Base-by-base conservation (phyloP, 92 coral and sea anemone species). In the Nematostella vectensis region DNA sequence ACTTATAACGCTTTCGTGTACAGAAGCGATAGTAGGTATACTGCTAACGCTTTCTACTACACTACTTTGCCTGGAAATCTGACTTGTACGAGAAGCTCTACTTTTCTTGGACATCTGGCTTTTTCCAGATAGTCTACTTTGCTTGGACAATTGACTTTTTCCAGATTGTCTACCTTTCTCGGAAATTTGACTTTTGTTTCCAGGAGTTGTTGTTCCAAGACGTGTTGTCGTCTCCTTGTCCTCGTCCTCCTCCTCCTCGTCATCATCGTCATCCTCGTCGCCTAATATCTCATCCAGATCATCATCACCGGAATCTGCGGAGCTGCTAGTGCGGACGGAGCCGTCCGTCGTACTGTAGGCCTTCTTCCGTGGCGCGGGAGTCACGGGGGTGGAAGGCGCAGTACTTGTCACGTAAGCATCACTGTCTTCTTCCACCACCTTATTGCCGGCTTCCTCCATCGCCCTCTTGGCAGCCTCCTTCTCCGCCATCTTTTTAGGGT, bases 21-120 rank as follows among this genome's bases (percentile, higher is more conserved):
- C 50, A 28, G 81, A 61, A 31, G 61, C 77, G 29, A 55, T 48
- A 2, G 77, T 71, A 2, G 71, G 77, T 12, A 71, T 71, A 23
- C 77, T 71, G 55, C 77, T 71, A 0, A 38, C 40, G 19, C 77
- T 71, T 12, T 62, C 77, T 21, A 62, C 62, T 25, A 71, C 22
- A 55, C 77, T 71, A 30, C 71, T 71, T n/a, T n/a, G n/a, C n/a
- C n/a, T n/a, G n/a, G n/a, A n/a, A n/a, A n/a, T n/a, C n/a, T n/a
- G n/a, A n/a, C n/a, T n/a, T n/a, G n/a, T n/a, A n/a, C n/a, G n/a
- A n/a, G n/a, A n/a, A n/a, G n/a, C n/a, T n/a, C n/a, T n/a, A n/a
- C n/a, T n/a, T n/a, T n/a, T n/a, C n/a, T n/a, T n/a, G 11, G 71
- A 23, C 23, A 54, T 51, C 24, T 47, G 62, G 4, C 56, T 62